phyloP scores from a whole-genome alignment of 2,797 vertebrate genomes.

The Spinus olivaceus region DNA sequence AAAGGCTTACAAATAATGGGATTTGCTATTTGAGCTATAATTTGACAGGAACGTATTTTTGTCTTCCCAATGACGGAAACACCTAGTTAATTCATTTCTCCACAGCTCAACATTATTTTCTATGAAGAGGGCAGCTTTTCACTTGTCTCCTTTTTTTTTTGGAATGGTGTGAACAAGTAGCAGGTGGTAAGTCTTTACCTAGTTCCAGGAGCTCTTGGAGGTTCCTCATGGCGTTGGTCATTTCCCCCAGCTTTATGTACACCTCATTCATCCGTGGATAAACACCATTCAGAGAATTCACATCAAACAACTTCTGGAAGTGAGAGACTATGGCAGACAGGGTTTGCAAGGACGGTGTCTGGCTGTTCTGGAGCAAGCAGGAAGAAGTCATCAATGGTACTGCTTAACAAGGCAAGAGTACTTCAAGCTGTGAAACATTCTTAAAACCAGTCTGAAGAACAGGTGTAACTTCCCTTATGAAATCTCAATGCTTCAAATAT shows the following conservation, averaged over 20 bases:
- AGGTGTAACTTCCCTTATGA: neutral
- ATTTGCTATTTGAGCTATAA: neutral
- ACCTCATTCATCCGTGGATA: constrained; percentile 90
- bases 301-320: constrained; percentile 91
- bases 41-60: neutral
- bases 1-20: neutral
- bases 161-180: neutral
- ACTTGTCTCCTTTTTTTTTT: neutral
- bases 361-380: constrained; percentile 68
- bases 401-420: neutral
- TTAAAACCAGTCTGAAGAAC: neutral
- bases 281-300: constrained; percentile 81
- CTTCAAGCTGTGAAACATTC: neutral
- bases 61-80: neutral
- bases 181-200: constrained; percentile 68
- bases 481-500: neutral
- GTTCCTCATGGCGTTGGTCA: constrained; percentile 84
- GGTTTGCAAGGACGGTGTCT: constrained; percentile 72
- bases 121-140: neutral
- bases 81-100: neutral
- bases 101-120: neutral
- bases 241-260: constrained; percentile 85
- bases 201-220: constrained; percentile 81
- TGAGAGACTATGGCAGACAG: constrained; percentile 85
- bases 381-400: neutral